phyloP scores from a whole-genome alignment of 2,888 invertebrate species.

The Metopia argyrocephala region DNA sequence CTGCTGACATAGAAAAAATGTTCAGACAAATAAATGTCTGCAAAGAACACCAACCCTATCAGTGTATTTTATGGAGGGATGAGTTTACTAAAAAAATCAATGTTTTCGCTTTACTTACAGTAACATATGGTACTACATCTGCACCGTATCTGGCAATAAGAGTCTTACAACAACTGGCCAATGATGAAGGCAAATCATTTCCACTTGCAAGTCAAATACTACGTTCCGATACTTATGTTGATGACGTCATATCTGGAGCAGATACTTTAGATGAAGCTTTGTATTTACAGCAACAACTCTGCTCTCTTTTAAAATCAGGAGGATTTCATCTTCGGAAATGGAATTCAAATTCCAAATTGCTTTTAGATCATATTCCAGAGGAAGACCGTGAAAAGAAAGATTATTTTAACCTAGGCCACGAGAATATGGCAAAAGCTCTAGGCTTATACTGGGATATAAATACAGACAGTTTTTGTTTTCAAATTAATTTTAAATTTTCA shows the following conservation, averaged over 20 bases:
- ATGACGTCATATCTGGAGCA: constrained; percentile 41
- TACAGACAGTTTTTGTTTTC: constrained; percentile 36
- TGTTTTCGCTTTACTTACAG: no score
- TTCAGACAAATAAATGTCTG: constrained; percentile 36
- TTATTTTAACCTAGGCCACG: constrained; percentile 14
- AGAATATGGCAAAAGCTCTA: constrained; percentile 18
- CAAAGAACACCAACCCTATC: background rate
- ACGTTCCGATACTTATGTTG: constrained; percentile 10
- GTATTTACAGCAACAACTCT: background rate
- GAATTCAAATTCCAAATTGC: constrained; percentile 25
- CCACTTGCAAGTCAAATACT: constrained; percentile 8
- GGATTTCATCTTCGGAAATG: constrained; percentile 50
- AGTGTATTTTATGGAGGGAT: background rate
- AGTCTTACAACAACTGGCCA: constrained; percentile 40
- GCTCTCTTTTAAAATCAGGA: constrained; percentile 17
- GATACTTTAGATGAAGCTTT: no score
- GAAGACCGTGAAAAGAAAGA: background rate
- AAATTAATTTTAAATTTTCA: constrained; percentile 35
- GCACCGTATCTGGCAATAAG: constrained; percentile 26
- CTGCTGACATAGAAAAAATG: constrained; percentile 11
- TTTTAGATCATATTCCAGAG: background rate
- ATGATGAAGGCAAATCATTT: constrained; percentile 6
- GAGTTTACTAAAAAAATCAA: no score
- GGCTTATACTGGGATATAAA: constrained; percentile 42
- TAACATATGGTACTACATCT: background rate